Evolutionary conservation across 2,113 vertebrate genomes (phyloP).

Genomic region (Geothlypis trichas): DNA sequence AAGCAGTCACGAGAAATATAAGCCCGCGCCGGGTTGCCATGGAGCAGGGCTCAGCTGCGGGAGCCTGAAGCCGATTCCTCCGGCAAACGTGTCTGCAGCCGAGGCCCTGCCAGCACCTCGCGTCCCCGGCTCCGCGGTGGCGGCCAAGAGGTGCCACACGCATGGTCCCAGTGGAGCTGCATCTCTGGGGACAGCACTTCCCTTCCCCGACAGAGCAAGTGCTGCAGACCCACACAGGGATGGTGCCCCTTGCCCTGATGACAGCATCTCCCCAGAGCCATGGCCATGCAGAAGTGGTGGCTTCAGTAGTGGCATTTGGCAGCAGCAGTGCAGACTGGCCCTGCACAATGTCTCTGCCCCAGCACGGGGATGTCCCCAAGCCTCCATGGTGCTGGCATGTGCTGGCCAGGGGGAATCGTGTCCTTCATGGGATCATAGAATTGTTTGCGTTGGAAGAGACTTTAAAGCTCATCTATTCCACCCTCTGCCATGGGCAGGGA

Average conservation of each 20-base stretch:
- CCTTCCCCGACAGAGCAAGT: neutral
- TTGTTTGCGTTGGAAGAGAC: neutral
- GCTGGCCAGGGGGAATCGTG: rapidly evolving
- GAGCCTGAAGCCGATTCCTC: neutral
- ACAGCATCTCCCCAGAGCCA: neutral
- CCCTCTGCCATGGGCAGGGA: neutral
- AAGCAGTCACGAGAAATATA: slow-evolving; percentile 64
- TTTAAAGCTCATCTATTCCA: neutral
- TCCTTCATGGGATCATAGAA: neutral
- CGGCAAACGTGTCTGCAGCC: neutral
- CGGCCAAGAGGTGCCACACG: rapidly evolving
- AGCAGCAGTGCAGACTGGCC: neutral
- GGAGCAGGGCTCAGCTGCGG: slow-evolving; percentile 40
- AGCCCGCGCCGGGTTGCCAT: slow-evolving; percentile 51
- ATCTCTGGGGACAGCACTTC: neutral
- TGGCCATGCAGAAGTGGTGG: neutral
- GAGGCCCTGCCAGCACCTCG: neutral
- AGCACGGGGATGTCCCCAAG: neutral
- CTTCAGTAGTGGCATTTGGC: neutral
- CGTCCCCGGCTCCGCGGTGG: neutral
- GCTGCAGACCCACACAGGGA: neutral
- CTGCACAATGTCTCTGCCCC: neutral
- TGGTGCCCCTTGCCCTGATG: rapidly evolving
- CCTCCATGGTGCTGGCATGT: rapidly evolving
- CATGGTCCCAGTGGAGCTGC: rapidly evolving